Evolutionary conservation across 1,140 invertebrate species (phyloP).

Genomic region (Cylas formicarius): DNA sequence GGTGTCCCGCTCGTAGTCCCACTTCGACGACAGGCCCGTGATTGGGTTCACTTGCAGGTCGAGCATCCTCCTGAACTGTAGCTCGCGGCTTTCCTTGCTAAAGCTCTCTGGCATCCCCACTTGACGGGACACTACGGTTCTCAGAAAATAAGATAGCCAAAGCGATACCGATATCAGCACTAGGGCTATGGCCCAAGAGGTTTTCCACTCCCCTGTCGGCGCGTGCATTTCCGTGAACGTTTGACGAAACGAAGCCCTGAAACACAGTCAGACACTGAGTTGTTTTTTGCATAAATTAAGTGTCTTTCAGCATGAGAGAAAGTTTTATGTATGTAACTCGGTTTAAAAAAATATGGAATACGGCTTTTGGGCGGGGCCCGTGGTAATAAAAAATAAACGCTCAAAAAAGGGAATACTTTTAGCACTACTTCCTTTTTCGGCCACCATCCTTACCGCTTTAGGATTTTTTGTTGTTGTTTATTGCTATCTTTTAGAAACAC

Average conservation of each 20-base stretch:
- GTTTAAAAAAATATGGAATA: no score
- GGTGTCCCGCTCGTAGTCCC: constrained; percentile 59
- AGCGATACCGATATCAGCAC: constrained; percentile 10
- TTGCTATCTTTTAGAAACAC: no score
- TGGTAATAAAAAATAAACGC: no score
- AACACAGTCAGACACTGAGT: no score
- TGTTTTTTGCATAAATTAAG: no score
- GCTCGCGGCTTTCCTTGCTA: constrained; percentile 61
- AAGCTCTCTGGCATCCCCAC: constrained; percentile 57
- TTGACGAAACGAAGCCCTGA: constrained; percentile 78
- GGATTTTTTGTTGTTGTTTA: constrained; percentile 1
- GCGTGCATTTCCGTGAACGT: constrained; percentile 85
- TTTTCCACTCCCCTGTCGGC: constrained; percentile 83
- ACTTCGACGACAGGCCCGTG: constrained; percentile 58
- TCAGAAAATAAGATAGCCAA: constrained; percentile 14
- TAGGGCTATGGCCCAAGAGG: constrained; percentile 47
- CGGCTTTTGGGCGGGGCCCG: not conserved
- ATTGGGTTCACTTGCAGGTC: constrained; percentile 68
- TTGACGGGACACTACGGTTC: constrained; percentile 6
- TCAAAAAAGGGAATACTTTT: no score
- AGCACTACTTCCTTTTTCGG: no score
- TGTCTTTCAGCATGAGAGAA: no score
- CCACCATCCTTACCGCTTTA: no score
- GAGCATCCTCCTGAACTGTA: constrained; percentile 69
- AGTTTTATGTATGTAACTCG: no score